Evolutionary conservation across 2,888 invertebrate species (phyloP), one percentile per base, ranked within the genome.

Genomic region (Cerceris ruficornis): DNA sequence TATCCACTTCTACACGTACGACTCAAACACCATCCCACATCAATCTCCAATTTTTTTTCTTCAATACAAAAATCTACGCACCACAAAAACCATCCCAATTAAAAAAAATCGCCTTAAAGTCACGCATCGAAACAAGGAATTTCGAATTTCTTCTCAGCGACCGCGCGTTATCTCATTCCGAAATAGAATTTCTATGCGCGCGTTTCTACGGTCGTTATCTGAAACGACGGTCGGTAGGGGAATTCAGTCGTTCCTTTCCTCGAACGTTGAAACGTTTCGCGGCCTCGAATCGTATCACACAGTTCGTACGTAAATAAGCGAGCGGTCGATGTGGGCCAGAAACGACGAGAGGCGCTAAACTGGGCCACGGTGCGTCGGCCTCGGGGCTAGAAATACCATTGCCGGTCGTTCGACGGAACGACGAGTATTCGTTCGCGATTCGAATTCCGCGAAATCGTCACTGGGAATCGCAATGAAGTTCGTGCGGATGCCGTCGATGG

Each of bases 291-390:
- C 60, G 69, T 68, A 72, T 81, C 77, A 73, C 77, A 73, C 67
- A 79, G 62, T 11, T 11, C 39, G 59, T 59, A 70, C 79, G 80
- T 72, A 73, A 84, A 82, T 80, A 83, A 77, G 76, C 73, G 69
- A 50, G 55, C 58, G 67, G 57, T 43, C 67, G 75, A 86, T 80
- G 78, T 86, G 83, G 86, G 80, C 71, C 80, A 83, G 77, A 74
- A 78, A 75, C 75, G 75, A 76, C 69, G 68, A 81, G 75, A 73
- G 62, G 60, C 74, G 77, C 60, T 69, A 77, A 86, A 86, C 86
- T 86, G 86, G 86, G 86, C 82, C 83, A 84, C 79, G 77, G 82
- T 86, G 86, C 86, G 86, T 86, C 85, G 85, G 85, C 85, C 86
- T 85, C 85, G 84, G 60, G 54, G 83, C 86, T 86, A 84, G 86